Evolutionary conservation across 2,888 invertebrate genomes (phyloP), one percentile per base, ranked within the genome.

Genomic region (Cerastoderma edule): DNA sequence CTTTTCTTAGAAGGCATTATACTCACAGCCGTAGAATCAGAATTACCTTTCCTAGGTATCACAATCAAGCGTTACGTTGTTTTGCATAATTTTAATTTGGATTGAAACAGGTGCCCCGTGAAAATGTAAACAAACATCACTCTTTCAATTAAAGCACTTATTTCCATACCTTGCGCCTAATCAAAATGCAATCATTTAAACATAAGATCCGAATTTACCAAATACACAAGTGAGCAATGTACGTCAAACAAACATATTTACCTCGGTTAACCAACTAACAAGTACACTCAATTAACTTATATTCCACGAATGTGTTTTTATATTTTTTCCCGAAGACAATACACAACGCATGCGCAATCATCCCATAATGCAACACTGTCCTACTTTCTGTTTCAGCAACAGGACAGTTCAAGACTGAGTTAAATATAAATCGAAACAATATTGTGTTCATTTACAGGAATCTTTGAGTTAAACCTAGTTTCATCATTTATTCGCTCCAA

Each of bases 11-110:
- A 16, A 44, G 16, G 10, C 13, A 44, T 16, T 13, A 44, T 44
- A 44, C 44, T 10, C 10, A 63, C 27, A 22, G 35, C 24, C 16
- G 22, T 19, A 63, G 16, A 4, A 22, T 27, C 35, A n/a, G 24
- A 22, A 63, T 32, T 28, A 50, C 66, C 66, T 50, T 46, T 2
- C 32, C 33, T 27, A 3, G 19, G n/a, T 33, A 69, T 63, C 69
- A 22, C 69, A 69, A 48, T 57, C 30, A 50, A 32, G 10, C 60
- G 22, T 75, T 79, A 72, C 72, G 76, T 76, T 67, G 69, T 65
- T 74, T 76, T 76, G 76, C 80, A 76, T 80, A 80, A 80, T 79
- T 79, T 72, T 63, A 65, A 72, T 72, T 67, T 57, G 50, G 73
- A 76, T 67, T 33, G 39, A 54, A 80, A 76, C 80, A 80, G 80